These are phyloP conservation scores for Montipora sp. DNA, from an alignment of 64 coral and sea anemone genomes.

Conservation along the genomic window DNA sequence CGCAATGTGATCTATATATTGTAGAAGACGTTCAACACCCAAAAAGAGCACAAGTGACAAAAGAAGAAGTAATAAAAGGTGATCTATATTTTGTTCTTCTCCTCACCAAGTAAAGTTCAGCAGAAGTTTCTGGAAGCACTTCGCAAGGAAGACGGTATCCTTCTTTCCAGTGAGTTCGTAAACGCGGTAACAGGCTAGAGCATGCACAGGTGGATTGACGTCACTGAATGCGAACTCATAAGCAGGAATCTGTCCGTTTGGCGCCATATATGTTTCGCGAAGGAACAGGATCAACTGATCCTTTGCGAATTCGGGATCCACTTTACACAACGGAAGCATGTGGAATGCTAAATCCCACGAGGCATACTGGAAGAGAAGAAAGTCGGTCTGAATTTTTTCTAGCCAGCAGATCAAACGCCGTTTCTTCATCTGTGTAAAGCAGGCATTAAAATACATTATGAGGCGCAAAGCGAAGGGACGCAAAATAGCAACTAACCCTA, in stretches of 20 bases:
- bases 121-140: slow-evolving; percentile 87
- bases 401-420: neutral
- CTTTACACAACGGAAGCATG: slow-evolving; percentile 75
- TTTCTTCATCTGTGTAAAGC: too few relatives aligned
- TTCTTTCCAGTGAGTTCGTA: slow-evolving; percentile 84
- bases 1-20: too few relatives aligned
- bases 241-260: slow-evolving; percentile 82
- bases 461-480: too few relatives aligned
- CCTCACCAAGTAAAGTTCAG: slow-evolving; percentile 91
- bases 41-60: neutral
- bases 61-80: neutral
- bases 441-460: too few relatives aligned
- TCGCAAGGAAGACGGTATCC: slow-evolving; percentile 75
- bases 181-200: slow-evolving; percentile 65
- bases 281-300: slow-evolving; percentile 85
- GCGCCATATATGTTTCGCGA: slow-evolving; percentile 88
- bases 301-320: slow-evolving; percentile 91
- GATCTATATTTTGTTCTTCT: neutral
- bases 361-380: slow-evolving; percentile 60
- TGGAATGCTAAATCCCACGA: slow-evolving; percentile 93
- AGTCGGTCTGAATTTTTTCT: neutral
- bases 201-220: slow-evolving; percentile 88
- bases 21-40: neutral
- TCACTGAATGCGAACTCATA: slow-evolving; percentile 90
- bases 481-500: too few relatives aligned